Conservation (phyloP, 1,140 invertebrate species). For the Saxidomus purpurata region DNA sequence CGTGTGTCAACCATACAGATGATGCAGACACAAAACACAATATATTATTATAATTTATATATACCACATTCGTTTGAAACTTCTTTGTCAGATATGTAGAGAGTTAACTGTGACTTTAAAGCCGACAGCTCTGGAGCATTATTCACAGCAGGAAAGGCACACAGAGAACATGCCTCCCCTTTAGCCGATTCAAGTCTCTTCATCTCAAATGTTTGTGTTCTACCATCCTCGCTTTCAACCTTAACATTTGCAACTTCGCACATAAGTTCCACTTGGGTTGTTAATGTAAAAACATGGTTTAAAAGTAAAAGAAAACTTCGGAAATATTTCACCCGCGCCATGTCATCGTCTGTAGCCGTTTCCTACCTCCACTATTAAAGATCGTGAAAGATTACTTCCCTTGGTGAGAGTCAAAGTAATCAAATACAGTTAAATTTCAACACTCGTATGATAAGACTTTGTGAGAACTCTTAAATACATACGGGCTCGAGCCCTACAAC, state of each 20-base stretch:
- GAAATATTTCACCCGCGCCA: conserved; percentile 61
- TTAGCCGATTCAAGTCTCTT: conserved; percentile 75
- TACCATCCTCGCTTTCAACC: conserved; percentile 81
- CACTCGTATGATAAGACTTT: too few species aligned
- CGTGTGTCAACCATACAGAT: too few species aligned
- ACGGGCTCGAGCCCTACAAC: too few species aligned
- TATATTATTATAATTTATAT: too few species aligned
- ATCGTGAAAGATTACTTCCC: background rate
- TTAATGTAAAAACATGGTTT: conserved; percentile 49
- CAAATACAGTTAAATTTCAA: too few species aligned
- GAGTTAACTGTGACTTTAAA: conserved; percentile 70
- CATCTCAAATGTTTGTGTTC: conserved; percentile 79
- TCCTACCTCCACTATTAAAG: conserved; percentile 36
- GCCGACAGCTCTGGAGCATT: conserved; percentile 66
- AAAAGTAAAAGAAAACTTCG: conserved; percentile 63
- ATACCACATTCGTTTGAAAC: conserved; percentile 76
- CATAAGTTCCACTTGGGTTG: conserved; percentile 62
- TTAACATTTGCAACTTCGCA: conserved; percentile 80
- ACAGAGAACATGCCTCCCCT: conserved; percentile 73
- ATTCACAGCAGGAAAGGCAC: conserved; percentile 70
- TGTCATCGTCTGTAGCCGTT: conserved; percentile 67
- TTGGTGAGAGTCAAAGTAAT: too few species aligned
- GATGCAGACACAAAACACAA: too few species aligned
- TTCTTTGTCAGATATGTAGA: conserved; percentile 76
- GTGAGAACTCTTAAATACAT: too few species aligned